Evolutionary conservation across 2,797 vertebrate genomes (phyloP), one percentile per base, ranked within the genome.

Genomic region (Myripristis murdjan): DNA sequence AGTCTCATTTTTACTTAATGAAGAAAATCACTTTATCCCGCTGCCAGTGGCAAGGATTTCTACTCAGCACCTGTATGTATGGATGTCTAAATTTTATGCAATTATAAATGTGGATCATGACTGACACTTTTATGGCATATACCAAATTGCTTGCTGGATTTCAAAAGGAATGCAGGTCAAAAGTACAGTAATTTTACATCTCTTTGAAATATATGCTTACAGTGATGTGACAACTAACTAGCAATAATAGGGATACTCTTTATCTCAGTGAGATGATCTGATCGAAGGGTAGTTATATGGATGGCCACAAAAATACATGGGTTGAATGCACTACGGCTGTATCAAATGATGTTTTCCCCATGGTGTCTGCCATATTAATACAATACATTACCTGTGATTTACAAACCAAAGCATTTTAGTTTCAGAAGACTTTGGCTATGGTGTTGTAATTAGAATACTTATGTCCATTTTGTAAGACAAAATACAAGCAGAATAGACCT

Each of bases 41-140:
- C 51, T 70, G 73, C 75, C 74, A 56, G 48, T 22, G 58, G 73
- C 60, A 72, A 31, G 63, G 74, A 62, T 61, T 73, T 75, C 53
- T 44, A 54, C 68, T 49, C 61, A 76, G 49, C 60, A 69, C 23
- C 46, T 74, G 44, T 9, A 60, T 48, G n/a, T 61, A 67, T 65
- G 26, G 48, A 72, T 77, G 77, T 86, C 78, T 82, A 79, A 46
- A 68, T 77, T 83, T 82, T 70, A 64, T 62, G 26, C 55, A 46
- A 56, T 77, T 57, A 56, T 51, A 79, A 33, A 73, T 58, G 35
- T 3, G 15, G 61, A 56, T 59, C 23, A 62, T 59, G 59, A 64
- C 56, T 69, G 56, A 24, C 70, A 75, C 76, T 72, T 60, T 55
- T 20, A 35, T 35, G 26, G 28, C 16, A 77, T 61, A 53, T 47